Conservation (phyloP, 2,797 vertebrate species). For the Echeneis naucrates region DNA sequence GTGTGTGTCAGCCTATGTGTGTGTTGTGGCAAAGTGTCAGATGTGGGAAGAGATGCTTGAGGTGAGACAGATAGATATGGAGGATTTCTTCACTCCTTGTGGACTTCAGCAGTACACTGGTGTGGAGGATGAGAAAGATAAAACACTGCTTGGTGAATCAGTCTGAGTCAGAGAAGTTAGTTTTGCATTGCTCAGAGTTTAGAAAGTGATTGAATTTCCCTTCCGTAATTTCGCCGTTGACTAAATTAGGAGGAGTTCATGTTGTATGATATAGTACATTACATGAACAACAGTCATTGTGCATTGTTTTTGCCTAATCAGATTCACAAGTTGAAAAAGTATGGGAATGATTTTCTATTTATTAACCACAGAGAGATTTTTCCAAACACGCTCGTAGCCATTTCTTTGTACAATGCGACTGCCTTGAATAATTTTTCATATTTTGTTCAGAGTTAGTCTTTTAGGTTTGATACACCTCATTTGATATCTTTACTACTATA, state of each 20-base stretch:
- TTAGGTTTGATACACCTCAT: too few species aligned
- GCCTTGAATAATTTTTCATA: neutral
- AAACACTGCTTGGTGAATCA: conserved; percentile 61
- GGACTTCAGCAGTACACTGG: conserved; percentile 47
- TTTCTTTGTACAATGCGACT: neutral
- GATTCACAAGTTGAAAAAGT: conserved; percentile 26
- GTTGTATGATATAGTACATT: conserved; percentile 1
- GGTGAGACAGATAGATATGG: conserved; percentile 65
- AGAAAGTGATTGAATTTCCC: conserved; percentile 30
- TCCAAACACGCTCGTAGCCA: conserved; percentile 7
- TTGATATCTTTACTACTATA: too few species aligned
- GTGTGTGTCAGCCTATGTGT: conserved; percentile 36
- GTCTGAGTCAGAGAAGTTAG: conserved; percentile 51
- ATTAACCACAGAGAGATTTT: conserved; percentile 8
- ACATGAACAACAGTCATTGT: neutral
- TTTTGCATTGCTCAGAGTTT: conserved; percentile 43
- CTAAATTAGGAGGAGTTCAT: conserved; percentile 32
- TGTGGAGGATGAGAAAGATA: conserved; percentile 55
- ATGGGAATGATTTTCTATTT: neutral
- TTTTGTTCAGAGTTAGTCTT: conserved; percentile 6
- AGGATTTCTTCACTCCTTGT: conserved; percentile 57
- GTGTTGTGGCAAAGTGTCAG: conserved; percentile 60
- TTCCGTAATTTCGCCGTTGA: conserved; percentile 9
- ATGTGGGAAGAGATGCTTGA: conserved; percentile 70
- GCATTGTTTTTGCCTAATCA: conserved; percentile 26